Evolutionary conservation across 2,888 invertebrate species (phyloP), one percentile per base, ranked within the genome.

Genomic region (Callinectes sapidus): DNA sequence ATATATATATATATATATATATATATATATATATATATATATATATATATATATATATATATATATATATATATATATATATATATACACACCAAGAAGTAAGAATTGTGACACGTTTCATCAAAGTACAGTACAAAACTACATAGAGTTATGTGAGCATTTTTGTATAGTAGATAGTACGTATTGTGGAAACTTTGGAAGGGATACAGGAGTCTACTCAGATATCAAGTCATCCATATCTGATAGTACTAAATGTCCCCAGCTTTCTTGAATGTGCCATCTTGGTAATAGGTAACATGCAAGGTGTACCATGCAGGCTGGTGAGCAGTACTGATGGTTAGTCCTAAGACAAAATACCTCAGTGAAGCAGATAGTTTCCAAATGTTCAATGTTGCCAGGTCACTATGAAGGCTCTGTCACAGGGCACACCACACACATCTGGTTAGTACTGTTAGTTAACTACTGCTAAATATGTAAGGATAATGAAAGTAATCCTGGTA

Each of bases 341-440:
- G 88, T 81, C 87, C 90, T 90, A 90, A 39, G 32, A 54, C 87
- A 90, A 90, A 92, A 90, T 92, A 92, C 92, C 92, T 92, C 92
- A 92, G 71, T 87, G 92, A 92, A 92, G 92, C 92, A 92, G 92
- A 90, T 87, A 87, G 87, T 90, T 90, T 90, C 92, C 92, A 90
- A 90, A 88, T 87, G 92, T 90, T 92, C 92, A 90, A 92, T 90
- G 92, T 71, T 87, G 92, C 87, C 92, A 92, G 90, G 90, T 48
- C 89, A 86, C 90, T 92, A 92, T 87, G 92, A 92, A 90, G 92
- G 92, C 90, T 92, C 92, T 92, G 92, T 90, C 90, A 92, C 86
- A 89, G 92, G 81, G 90, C 87, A 92, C 87, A 92, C 87, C 90
- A 81, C 90, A 87, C 77, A 90, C 87, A 90, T 39, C 61, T 66